Percentiles rank a stretch among this genome's conserved stretches.
Conservation (phyloP, 2,113 vertebrate species). For the Hoplias malabaricus region DNA sequence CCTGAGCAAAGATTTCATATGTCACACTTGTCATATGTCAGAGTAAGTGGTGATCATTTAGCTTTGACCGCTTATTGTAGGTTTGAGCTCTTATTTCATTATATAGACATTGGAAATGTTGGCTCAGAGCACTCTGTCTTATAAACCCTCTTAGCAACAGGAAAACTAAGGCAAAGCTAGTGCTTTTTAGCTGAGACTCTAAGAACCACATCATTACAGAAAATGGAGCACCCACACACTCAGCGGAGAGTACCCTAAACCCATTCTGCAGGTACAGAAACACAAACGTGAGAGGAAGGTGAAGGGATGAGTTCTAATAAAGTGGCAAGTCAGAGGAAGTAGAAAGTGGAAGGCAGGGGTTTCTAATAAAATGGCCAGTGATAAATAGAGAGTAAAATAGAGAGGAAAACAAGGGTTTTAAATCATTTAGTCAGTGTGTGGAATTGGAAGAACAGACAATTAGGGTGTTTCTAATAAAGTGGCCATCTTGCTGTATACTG, state of each 20-base stretch:
- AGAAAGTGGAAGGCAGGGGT: not conserved
- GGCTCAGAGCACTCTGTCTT: not conserved
- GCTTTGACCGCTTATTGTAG: not conserved
- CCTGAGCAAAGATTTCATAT: conserved; percentile 20
- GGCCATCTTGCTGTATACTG: not conserved
- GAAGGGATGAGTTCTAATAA: not conserved
- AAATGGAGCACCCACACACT: not conserved
- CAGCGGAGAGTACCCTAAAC: too few species aligned
- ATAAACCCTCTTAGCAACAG: not conserved
- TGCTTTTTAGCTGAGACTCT: not conserved
- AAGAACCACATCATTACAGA: not conserved
- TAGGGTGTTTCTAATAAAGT: not conserved
- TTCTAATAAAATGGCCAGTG: not conserved
- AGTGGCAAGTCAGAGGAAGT: not conserved
- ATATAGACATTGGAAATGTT: not conserved
- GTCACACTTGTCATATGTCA: conserved; percentile 19
- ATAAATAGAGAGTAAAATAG: too few species aligned
- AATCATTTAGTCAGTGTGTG: not conserved
- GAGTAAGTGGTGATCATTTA: conserved; percentile 4
- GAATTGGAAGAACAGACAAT: not conserved
- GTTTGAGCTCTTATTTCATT: not conserved
- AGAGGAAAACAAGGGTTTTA: not conserved
- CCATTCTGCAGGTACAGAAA: too few species aligned
- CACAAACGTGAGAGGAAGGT: too few species aligned
- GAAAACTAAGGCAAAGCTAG: not conserved